Percentiles rank a stretch among this genome's conserved stretches.
phyloP scores from a whole-genome alignment of 2,888 invertebrate species.

The Bursaphelenchus okinawaensis region DNA sequence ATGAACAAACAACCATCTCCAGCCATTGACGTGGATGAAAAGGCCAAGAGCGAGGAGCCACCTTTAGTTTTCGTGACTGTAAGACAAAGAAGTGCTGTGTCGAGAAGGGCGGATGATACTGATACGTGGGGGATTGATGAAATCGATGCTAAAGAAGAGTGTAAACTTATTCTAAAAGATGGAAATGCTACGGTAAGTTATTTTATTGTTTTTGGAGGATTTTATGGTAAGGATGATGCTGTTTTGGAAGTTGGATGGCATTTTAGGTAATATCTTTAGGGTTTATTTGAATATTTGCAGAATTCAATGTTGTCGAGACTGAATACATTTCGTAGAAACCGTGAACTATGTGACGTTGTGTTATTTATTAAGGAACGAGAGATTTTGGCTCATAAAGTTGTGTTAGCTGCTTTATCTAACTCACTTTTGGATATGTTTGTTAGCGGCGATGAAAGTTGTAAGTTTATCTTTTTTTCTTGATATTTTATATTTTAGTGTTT shows the following conservation, averaged over 20 bases:
- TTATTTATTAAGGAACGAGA: slow-evolving; percentile 72
- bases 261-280: too few species aligned
- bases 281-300: slow-evolving; percentile 31
- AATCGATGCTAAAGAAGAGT: slow-evolving; percentile 44
- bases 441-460: not conserved
- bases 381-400: slow-evolving; percentile 67
- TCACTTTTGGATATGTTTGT: slow-evolving; percentile 49
- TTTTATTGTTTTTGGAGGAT: not conserved
- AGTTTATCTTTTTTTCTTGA: not conserved
- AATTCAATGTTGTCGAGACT: slow-evolving; percentile 55
- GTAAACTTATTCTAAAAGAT: slow-evolving; percentile 39
- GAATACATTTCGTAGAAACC: slow-evolving; percentile 63
- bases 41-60: not conserved
- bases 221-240: not conserved
- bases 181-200: slow-evolving; percentile 37
- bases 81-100: slow-evolving; percentile 35
- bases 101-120: slow-evolving; percentile 50
- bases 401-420: slow-evolving; percentile 50
- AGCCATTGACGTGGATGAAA: not conserved
- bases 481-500: too few species aligned
- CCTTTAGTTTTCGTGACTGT: slow-evolving; percentile 5
- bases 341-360: slow-evolving; percentile 79
- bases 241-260: not conserved
- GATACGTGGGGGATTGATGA: slow-evolving; percentile 40
- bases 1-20: not conserved